Evolutionary conservation across 2,888 invertebrate species (phyloP), one percentile per base, ranked within the genome.

Genomic region (Cacoxenus indagator): DNA sequence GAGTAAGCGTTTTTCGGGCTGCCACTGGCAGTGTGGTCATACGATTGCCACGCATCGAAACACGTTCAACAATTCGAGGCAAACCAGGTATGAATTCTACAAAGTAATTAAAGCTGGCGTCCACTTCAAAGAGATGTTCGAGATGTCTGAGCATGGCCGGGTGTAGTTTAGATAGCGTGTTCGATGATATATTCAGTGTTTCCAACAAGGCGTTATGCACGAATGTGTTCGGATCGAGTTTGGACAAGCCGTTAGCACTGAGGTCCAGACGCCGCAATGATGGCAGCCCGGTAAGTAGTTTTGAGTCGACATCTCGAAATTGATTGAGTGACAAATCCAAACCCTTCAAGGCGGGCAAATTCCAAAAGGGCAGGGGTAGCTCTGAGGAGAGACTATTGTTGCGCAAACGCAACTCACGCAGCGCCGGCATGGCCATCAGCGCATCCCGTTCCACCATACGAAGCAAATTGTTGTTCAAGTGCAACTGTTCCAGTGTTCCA

Each of bases 321-420:
- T 91, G 92, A 83, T 96, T 96, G 69, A 90, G 90, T 0, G 95
- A 93, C 45, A 96, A 88, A 88, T 96, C 96, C 68, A 96, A 87
- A 0, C 96, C 96, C 89, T 95, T 96, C 3, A 96, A 88, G 6
- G 93, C 92, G 0, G 95, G 95, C 55, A 96, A 89, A 88, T 95
- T 94, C 95, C 95, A 96, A 82, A 94, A 92, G 0, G 95, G 95
- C 62, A 92, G 91, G 72, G 93, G 92, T 57, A 93, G 89, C 64
- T 92, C 89, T 83, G 94, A 93, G 0, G 92, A 91, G 29, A 97
- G 87, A 1, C 95, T 95, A 85, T 97, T 97, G 81, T 96, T 96
- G 75, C 92, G 91, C 70, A 97, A 89, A 77, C 95, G 91, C 43
- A 97, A 89, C 83, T 96, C 95, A 75, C 95, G 90, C 45, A 97